Base-by-base conservation (phyloP, 2,797 vertebrate species). In the Thalassophryne amazonica region DNA sequence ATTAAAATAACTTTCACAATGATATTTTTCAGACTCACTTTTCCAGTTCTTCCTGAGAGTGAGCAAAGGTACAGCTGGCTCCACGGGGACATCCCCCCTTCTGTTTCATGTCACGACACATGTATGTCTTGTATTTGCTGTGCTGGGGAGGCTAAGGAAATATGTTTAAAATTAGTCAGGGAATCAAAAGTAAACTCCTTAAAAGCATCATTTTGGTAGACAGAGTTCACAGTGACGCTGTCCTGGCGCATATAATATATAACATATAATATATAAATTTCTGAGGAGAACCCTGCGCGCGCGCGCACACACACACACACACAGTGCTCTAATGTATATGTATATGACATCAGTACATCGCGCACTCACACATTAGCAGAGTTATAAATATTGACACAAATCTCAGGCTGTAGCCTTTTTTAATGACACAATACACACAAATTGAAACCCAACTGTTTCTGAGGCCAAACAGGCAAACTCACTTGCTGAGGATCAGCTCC, bases 121-220 rank as follows among this genome's bases (percentile, higher is more conserved):
- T 99, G 62, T 98, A 98, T 0, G 97, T 99, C 86, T 99, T 99
- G 73, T 99, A 99, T 73, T 99, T 99, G 92, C 96, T 99, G 87
- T 98, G 95, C 85, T 99, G 97, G 43, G 94, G 94, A 66, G 95
- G 95, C 96, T 99, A 46, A 22, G 76, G 27, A 64, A 3, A 45
- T 14, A 57, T 11, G 17, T 4, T 1, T 25, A 2, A 7, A 14
- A 20, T 38, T 52, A 45, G 4, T 28, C 3, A 43, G 32, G 32
- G 1, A 19, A 2, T 20, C 7, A 22, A 8, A 20, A 43, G 2
- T 6, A 6, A 13, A n/a, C 1, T 6, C 11, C 11, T 12, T 13
- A 11, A 16, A n/a, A 1, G 37, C 21, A 22, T 10, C 11, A 14
- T 13, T n/a, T 2, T n/a, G 10, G 27, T 27, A 19, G n/a, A n/a